phyloP scores from a whole-genome alignment of 2,888 invertebrate species.

The Agrotis puta region DNA sequence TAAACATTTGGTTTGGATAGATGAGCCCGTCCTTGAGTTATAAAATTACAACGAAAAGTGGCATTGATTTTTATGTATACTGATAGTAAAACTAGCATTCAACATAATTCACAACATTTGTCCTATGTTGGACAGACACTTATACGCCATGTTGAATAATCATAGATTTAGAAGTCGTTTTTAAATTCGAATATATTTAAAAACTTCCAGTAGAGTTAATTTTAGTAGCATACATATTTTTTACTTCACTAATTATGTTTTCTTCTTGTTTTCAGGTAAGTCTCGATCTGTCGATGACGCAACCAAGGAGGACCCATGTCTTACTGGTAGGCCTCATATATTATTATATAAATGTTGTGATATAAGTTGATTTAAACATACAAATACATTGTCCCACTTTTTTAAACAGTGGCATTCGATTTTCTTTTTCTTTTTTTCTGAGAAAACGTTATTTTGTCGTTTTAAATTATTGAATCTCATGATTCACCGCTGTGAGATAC shows the following conservation, averaged over 20 bases:
- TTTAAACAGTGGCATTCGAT: neutral
- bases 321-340: constrained; percentile 84
- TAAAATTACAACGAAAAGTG: no score
- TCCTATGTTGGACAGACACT: no score
- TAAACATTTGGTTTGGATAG: no score
- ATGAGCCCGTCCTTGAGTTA: no score
- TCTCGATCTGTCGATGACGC: constrained; percentile 87
- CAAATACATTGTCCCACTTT: neutral
- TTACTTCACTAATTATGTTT: constrained; percentile 1
- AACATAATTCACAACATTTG: no score
- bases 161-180: no score
- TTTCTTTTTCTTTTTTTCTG: neutral
- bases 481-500: neutral
- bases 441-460: neutral
- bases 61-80: no score
- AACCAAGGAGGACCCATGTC: constrained; percentile 89
- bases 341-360: constrained; percentile 26
- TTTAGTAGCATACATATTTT: neutral
- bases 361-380: neutral
- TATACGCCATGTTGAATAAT: no score
- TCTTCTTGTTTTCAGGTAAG: constrained; percentile 83
- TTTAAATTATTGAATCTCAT: neutral
- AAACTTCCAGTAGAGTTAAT: no score
- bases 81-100: no score
- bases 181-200: no score